A percentile compares a stretch with the other conserved stretches of the same genome.
These are phyloP conservation scores for Acleris literana DNA, from an alignment of 2,888 invertebrate genomes.

Conservation along the genomic window DNA sequence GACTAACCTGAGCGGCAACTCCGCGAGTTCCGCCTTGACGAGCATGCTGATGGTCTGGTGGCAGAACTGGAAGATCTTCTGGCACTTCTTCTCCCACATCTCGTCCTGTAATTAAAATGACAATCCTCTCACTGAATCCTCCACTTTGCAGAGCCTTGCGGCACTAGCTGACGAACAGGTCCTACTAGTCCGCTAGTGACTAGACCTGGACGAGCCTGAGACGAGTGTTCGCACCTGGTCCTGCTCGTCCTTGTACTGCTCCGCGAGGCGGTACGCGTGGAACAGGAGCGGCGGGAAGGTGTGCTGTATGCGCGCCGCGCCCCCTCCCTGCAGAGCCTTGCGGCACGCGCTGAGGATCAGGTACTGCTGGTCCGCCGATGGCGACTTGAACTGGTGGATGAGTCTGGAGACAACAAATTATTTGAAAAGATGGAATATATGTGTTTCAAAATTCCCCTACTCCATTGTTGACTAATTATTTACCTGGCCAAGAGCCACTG, in stretches of 20 bases:
- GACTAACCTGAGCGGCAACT: conserved; percentile 91
- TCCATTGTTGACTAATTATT: background rate
- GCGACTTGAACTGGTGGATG: conserved; percentile 92
- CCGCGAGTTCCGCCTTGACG: conserved; percentile 97
- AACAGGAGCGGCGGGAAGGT: conserved; percentile 97
- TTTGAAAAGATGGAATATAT: no score
- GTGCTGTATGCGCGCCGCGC: conserved; percentile 93
- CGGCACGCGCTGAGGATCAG: conserved; percentile 94
- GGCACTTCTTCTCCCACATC: conserved; percentile 99
- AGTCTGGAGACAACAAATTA: conserved; percentile 75
- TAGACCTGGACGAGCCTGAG: background rate
- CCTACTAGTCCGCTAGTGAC: no score
- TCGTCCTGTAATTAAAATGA: conserved; percentile 86
- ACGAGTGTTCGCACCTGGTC: conserved; percentile 85
- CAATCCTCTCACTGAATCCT: conserved; percentile 70
- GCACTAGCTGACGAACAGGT: conserved; percentile 90
- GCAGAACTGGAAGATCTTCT: conserved; percentile 99
- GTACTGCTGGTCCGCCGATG: conserved; percentile 93
- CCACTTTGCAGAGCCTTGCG: conserved; percentile 96
- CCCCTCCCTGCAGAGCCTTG: conserved; percentile 95
- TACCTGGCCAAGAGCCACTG: conserved; percentile 95
- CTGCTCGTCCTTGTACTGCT: conserved; percentile 89
- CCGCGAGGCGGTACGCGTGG: conserved; percentile 95
- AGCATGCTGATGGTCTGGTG: conserved; percentile 97
- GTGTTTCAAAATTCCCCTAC: background rate